phyloP scores from a whole-genome alignment of 2,113 vertebrate genomes.

The Pachypanchax playfairii region DNA sequence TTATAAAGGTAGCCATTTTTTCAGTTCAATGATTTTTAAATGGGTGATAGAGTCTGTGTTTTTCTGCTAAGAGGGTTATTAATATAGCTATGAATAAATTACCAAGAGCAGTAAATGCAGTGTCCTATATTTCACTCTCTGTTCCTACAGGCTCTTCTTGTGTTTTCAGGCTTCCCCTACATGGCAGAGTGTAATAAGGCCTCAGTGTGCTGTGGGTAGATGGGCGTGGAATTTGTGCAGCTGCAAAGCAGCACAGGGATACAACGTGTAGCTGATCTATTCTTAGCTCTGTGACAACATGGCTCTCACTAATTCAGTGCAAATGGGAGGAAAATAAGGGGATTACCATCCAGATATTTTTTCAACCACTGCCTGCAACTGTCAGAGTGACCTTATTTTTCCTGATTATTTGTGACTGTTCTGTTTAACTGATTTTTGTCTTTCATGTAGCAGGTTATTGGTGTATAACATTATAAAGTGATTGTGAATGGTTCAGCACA shows the following conservation, averaged over 20 bases:
- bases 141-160: constrained; percentile 23
- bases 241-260: constrained; percentile 50
- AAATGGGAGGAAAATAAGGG: constrained; percentile 27
- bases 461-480: constrained; percentile 8
- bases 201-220: constrained; percentile 44
- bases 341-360: not conserved
- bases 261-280: constrained; percentile 65
- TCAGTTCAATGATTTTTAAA: not conserved
- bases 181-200: constrained; percentile 38
- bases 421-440: not conserved
- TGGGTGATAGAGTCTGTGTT: not conserved
- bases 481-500: constrained; percentile 1
- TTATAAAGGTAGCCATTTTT: too few species aligned
- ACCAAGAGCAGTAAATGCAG: constrained; percentile 2
- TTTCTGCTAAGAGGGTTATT: not conserved
- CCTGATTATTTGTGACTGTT: not conserved
- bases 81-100: not conserved
- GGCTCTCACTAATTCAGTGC: constrained; percentile 33
- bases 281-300: constrained; percentile 66
- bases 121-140: constrained; percentile 4
- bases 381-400: too few species aligned
- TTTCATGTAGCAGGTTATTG: not conserved
- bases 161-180: constrained; percentile 19
- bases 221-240: constrained; percentile 59
- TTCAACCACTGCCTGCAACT: not conserved